A percentile compares a stretch with the other conserved stretches of the same genome.
phyloP scores from a whole-genome alignment of 1,140 invertebrate species.

The Dendrolimus punctatus region DNA sequence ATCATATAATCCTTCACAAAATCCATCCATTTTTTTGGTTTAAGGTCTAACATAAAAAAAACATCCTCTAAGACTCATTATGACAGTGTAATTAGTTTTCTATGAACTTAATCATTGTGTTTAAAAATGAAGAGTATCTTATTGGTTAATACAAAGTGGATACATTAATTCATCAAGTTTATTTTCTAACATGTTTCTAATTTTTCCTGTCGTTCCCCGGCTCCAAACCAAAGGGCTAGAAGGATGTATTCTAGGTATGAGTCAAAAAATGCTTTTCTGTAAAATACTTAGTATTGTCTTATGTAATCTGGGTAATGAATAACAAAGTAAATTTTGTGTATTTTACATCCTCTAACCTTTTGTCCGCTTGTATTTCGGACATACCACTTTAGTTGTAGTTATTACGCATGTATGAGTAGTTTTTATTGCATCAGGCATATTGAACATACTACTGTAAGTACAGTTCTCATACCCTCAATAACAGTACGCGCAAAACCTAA shows the following conservation, averaged over 20 bases:
- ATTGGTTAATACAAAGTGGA: neutral
- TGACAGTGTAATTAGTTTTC: no score
- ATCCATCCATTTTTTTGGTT: no score
- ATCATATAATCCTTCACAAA: no score
- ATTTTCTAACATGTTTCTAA: conserved; percentile 24
- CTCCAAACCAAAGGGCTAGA: conserved; percentile 61
- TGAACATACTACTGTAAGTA: no score
- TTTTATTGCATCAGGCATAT: neutral
- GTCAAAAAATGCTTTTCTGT: conserved; percentile 12
- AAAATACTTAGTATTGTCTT: neutral
- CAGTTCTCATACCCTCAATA: no score
- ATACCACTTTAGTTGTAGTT: conserved; percentile 10
- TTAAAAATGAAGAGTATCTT: no score
- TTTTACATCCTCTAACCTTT: conserved; percentile 60
- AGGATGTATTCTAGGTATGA: conserved; percentile 58
- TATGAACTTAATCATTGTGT: no score
- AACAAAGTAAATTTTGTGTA: conserved; percentile 19
- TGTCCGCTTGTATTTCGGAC: conserved; percentile 25
- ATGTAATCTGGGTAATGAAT: neutral
- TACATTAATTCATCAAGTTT: conserved; percentile 8
- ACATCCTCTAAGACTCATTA: no score
- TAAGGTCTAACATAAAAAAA: no score
- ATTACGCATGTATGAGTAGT: neutral
- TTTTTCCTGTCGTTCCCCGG: conserved; percentile 29
- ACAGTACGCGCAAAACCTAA: no score